A percentile compares a stretch with the other conserved stretches of the same genome.
Evolutionary conservation across 2,888 invertebrate genomes (phyloP).

Genomic region (Dynastes grantii): DNA sequence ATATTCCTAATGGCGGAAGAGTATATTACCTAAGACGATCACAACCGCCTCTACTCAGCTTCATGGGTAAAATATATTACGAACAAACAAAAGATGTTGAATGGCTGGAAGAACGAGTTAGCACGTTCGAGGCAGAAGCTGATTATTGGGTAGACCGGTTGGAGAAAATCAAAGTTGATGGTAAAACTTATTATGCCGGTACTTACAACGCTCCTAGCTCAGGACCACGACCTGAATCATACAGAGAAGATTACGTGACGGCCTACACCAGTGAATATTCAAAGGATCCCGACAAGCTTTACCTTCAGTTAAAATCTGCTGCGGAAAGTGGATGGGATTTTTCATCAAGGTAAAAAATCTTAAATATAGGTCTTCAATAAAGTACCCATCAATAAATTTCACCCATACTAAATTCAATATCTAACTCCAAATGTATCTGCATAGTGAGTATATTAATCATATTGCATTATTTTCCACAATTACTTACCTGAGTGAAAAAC

Average conservation of each 20-base stretch:
- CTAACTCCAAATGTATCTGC: neutral
- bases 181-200: constrained; percentile 73
- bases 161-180: constrained; percentile 71
- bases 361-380: neutral
- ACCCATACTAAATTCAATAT: no score
- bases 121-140: constrained; percentile 76
- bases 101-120: constrained; percentile 76
- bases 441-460: neutral
- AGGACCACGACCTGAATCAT: constrained; percentile 83
- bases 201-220: constrained; percentile 76
- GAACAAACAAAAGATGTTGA: constrained; percentile 75
- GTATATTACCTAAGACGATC: constrained; percentile 83
- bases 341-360: constrained; percentile 70
- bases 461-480: neutral
- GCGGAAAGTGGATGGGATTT: constrained; percentile 95
- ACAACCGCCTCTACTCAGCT: constrained; percentile 80
- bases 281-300: constrained; percentile 72
- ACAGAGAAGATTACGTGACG: constrained; percentile 76
- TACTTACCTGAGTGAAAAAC: neutral
- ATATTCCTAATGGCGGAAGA: constrained; percentile 87
- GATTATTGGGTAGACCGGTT: constrained; percentile 76
- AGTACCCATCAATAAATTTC: no score
- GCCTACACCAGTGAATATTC: constrained; percentile 69
- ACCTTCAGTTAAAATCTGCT: constrained; percentile 81
- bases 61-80: constrained; percentile 82